Conservation (phyloP, 1,140 invertebrate genomes). For the Neodiprion fabricii region DNA sequence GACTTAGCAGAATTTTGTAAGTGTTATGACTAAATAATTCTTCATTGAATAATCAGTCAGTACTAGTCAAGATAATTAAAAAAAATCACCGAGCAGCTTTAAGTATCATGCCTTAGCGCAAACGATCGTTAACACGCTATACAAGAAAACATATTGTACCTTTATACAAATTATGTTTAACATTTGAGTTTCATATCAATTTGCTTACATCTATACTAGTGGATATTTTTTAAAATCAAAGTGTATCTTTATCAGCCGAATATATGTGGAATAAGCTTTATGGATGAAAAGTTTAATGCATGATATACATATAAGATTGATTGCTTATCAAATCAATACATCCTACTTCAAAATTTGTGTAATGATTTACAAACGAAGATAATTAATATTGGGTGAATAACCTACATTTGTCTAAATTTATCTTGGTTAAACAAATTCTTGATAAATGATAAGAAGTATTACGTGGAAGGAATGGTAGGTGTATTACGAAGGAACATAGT, state of each 20-base stretch:
- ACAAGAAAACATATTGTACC: conserved; percentile 5
- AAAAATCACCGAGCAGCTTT: neutral
- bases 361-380: no score
- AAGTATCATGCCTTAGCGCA: neutral
- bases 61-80: neutral
- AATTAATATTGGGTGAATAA: no score
- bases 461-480: neutral
- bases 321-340: no score
- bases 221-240: no score
- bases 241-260: no score
- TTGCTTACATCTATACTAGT: no score
- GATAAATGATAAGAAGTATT: neutral
- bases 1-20: no score
- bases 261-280: conserved; percentile 4
- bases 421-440: neutral
- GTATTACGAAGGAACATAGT: neutral
- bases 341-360: no score
- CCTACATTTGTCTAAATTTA: no score
- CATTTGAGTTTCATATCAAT: no score
- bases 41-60: no score
- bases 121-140: neutral
- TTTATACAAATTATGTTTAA: neutral
- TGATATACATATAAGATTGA: conserved; percentile 21
- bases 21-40: no score
- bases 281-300: conserved; percentile 16